A percentile compares a stretch with the other conserved stretches of the same genome.
These are phyloP conservation scores for Papilio demoleus DNA, from an alignment of 2,888 invertebrate species.

Conservation along the genomic window DNA sequence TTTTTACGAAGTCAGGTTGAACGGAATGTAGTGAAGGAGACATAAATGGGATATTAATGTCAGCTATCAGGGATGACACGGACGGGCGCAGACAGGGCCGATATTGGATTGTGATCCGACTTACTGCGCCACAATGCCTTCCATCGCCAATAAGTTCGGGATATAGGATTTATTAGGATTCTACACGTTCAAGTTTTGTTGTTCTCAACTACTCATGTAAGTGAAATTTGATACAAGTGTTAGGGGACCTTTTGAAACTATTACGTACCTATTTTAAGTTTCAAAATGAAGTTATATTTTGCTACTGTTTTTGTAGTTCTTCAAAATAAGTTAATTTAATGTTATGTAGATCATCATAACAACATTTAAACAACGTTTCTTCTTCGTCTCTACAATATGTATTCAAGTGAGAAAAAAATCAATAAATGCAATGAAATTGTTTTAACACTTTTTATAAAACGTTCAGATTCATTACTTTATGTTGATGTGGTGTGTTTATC, in stretches of 20 bases:
- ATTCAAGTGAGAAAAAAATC: no score
- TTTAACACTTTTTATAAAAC: background rate
- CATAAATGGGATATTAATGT: constrained; percentile 11
- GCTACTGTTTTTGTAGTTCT: no score
- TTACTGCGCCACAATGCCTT: constrained; percentile 3
- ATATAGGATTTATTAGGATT: constrained; percentile 4
- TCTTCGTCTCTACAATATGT: no score
- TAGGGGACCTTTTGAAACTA: background rate
- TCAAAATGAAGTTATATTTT: no score
- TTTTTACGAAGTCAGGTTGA: background rate
- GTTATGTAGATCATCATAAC: no score
- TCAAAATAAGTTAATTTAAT: no score
- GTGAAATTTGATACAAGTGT: background rate
- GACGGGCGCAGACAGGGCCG: background rate
- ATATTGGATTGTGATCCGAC: constrained; percentile 17
- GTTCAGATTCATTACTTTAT: background rate
- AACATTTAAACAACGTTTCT: no score
- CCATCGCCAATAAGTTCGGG: background rate
- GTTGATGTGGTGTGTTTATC: background rate
- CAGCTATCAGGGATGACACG: background rate
- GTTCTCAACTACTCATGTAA: background rate
- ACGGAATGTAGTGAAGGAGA: constrained; percentile 11
- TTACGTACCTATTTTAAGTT: no score
- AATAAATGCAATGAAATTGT: no score
- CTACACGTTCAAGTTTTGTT: constrained; percentile 1